These are phyloP conservation scores for Pseudomyrmex concolor DNA, from an alignment of 1,140 invertebrate species.

Conservation along the genomic window DNA sequence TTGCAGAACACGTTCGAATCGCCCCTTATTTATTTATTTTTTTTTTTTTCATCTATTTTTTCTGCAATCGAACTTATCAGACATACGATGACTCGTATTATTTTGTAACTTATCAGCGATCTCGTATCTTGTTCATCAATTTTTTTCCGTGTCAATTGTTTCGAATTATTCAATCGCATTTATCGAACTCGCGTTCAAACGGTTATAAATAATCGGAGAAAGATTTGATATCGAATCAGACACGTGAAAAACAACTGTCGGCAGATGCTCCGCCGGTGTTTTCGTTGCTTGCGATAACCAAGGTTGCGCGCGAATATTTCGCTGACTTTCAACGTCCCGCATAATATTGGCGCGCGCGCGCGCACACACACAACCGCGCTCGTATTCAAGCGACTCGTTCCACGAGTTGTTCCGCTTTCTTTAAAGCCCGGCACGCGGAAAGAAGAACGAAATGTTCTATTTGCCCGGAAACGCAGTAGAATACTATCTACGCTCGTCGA, in stretches of 20 bases:
- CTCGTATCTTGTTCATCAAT: conserved; percentile 10
- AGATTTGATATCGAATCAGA: not conserved
- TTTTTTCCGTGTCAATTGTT: not conserved
- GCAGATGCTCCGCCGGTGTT: not conserved
- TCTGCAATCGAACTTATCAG: not conserved
- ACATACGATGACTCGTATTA: too few species aligned
- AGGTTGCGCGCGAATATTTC: conserved; percentile 1
- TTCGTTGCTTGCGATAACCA: not conserved
- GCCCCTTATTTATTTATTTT: not conserved
- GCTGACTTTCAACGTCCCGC: conserved; percentile 46
- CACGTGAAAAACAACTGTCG: not conserved
- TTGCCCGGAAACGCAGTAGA: conserved; percentile 55
- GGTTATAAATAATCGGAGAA: not conserved
- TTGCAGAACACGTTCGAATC: not conserved
- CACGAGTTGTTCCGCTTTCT: conserved; percentile 26
- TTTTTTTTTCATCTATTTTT: too few species aligned
- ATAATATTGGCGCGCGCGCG: not conserved
- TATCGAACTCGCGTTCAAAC: not conserved
- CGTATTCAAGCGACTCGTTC: not conserved
- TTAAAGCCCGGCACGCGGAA: conserved; percentile 54
- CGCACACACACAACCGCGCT: conserved; percentile 32
- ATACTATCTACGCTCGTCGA: conserved; percentile 37
- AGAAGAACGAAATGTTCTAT: conserved; percentile 69
- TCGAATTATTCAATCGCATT: conserved; percentile 34
- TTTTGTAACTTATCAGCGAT: not conserved